Base-by-base conservation (phyloP, 2,888 invertebrate genomes). In the Heliconius ethilla region DNA sequence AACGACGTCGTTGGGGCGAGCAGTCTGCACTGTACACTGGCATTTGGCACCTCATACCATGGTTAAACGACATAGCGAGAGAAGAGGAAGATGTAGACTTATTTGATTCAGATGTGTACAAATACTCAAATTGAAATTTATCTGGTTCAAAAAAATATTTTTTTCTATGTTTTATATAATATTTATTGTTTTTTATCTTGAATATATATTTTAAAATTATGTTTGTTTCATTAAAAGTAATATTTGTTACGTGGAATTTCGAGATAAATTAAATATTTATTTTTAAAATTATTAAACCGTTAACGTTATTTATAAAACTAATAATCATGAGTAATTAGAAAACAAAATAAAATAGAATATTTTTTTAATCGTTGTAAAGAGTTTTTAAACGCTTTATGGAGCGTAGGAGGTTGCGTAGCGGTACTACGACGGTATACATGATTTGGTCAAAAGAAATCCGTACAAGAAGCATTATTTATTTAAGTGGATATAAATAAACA, bases 1-100 rank as follows among this genome's bases (percentile, higher is more conserved):
- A 92, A 75, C 87, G 90, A 1, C 89, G 89, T n/a, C 80, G 83
- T 3, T 86, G 84, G 86, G 92, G 91, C 3, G 84, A 86, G 6
- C 92, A 92, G 74, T 89, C 88, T 4, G 92, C 92, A 0, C 87
- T 88, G 75, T 93, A 93, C 81, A 92, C 93, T 1, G 90, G 92
- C 2, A 86, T 90, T 3, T 93, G 92, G 93, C 86, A 88, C 2
- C 86, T 91, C 0, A 84, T 91, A 10, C 91, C 92, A 0, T 93
- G 93, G 93, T 82, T 93, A 15, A 77, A 84, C 18, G 87, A 91
- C 5, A 82, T 88, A 2, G 90, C 92, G 2, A 83, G 81, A 4
- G 93, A 92, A 69, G 86, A 87, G 1, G 82, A 83, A 11, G 80
- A 83, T 40, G 62, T 67, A 40, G 79, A 75, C 74, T 62, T 70